phyloP scores from a whole-genome alignment of 2,888 invertebrate species.

The Polyommatus icarus region DNA sequence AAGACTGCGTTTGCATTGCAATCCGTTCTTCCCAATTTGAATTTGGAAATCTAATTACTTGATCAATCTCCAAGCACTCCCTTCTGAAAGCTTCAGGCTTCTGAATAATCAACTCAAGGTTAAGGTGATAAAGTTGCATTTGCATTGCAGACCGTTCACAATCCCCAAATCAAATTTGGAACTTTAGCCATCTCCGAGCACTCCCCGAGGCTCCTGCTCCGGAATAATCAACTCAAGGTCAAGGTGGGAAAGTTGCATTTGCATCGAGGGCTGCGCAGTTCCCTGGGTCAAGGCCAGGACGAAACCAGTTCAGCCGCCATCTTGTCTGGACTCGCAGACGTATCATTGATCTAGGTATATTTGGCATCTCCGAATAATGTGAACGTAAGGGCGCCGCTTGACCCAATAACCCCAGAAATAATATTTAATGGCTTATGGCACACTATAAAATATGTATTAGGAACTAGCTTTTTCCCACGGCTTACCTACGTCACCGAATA shows the following conservation, averaged over 20 bases:
- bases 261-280: slow-evolving; percentile 23
- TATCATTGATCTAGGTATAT: slow-evolving; percentile 15
- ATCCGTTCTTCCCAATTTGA: not conserved
- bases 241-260: slow-evolving; percentile 41
- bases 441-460: not conserved
- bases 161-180: not conserved
- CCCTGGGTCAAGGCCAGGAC: slow-evolving; percentile 28
- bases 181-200: not conserved
- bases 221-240: slow-evolving; percentile 11
- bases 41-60: not conserved
- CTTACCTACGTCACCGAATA: no score
- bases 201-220: not conserved
- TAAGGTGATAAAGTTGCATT: slow-evolving; percentile 37
- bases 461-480: no score
- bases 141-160: slow-evolving; percentile 21
- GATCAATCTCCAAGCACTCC: not conserved
- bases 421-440: not conserved
- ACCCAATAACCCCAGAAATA: not conserved
- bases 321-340: slow-evolving; percentile 9
- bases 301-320: slow-evolving; percentile 22
- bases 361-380: not conserved
- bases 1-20: slow-evolving; percentile 39
- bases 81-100: no score
- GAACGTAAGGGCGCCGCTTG: not conserved
- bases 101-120: slow-evolving; percentile 17